Evolutionary conservation across 2,113 vertebrate genomes (phyloP).

Genomic region (Pao palembangensis): DNA sequence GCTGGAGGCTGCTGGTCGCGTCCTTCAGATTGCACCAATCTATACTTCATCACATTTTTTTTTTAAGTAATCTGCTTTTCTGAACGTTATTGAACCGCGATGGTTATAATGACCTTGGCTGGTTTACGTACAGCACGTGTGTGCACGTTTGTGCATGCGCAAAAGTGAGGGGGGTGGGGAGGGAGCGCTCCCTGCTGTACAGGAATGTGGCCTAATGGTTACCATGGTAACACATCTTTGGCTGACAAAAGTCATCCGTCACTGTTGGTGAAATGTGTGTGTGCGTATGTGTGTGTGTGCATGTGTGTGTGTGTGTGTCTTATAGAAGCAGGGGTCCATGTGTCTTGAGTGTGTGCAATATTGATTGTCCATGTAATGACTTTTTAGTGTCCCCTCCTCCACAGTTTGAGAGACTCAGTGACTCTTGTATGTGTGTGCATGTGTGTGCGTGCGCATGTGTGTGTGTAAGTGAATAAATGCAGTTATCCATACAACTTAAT

Average conservation of each 20-base stretch:
- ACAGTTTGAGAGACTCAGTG: constrained; percentile 50
- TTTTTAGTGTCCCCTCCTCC: constrained; percentile 70
- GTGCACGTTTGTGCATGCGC: constrained; percentile 9
- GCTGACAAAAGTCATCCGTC: constrained; percentile 73
- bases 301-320: constrained; percentile 30
- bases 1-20: too few species aligned
- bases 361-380: constrained; percentile 74
- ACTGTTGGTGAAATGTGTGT: constrained; percentile 56
- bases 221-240: constrained; percentile 60
- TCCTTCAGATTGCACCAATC: too few species aligned
- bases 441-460: neutral
- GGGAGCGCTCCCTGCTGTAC: constrained; percentile 22
- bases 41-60: neutral
- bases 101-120: constrained; percentile 38
- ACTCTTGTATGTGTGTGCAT: constrained; percentile 16
- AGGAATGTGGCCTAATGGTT: constrained; percentile 65
- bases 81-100: too few species aligned
- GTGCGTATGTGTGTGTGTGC: constrained; percentile 11
- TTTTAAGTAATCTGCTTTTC: neutral
- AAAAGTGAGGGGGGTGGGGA: neutral
- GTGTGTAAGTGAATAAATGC: neutral
- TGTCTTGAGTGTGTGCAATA: constrained; percentile 64
- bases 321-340: constrained; percentile 18
- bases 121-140: constrained; percentile 27
- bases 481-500: neutral